Evolutionary conservation across 2,888 invertebrate species (phyloP), one percentile per base, ranked within the genome.

Genomic region (Embidobia sp.): DNA sequence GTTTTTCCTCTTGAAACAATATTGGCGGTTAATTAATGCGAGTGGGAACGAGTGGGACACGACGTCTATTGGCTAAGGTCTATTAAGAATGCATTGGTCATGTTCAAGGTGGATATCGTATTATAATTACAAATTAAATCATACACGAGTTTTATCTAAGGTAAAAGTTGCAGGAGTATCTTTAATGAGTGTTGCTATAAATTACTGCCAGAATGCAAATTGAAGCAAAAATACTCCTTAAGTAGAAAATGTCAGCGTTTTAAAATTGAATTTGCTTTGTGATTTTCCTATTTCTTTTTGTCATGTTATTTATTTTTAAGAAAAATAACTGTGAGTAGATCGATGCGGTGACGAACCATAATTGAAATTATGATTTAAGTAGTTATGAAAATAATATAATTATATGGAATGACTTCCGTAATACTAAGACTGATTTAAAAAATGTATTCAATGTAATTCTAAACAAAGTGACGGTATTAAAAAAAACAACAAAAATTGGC

Each of bases 31-130:
- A 63, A 75, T 75, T 53, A 75, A 69, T 75, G 57, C 61, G 19
- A 37, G n/a, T 27, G n/a, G 19, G 48, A 42, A 33, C 35, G 61
- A 75, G 67, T 63, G 67, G 55, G 61, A 75, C 75, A 74, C 61
- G 35, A 15, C 22, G 11, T 66, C 40, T 67, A 61, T 67, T 67
- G 67, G 33, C 40, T 53, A 53, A 59, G 46, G 61, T 67, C 63
- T 61, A 75, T 76, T 76, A 70, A 64, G 69, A 70, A 76, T 76
- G 59, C 76, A 29, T 77, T 77, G 76, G 76, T 77, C 76, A 77
- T 77, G 76, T 77, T 77, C 76, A 77, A 77, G 76, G 76, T 77
- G 66, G 70, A 77, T 77, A 77, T 66, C 76, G 64, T 66, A 77
- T 77, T 77, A 70, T 70, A 77, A 77, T 77, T 77, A 77, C 70